Evolutionary conservation across 2,888 invertebrate genomes (phyloP).

Genomic region (Baccha elongata): DNA sequence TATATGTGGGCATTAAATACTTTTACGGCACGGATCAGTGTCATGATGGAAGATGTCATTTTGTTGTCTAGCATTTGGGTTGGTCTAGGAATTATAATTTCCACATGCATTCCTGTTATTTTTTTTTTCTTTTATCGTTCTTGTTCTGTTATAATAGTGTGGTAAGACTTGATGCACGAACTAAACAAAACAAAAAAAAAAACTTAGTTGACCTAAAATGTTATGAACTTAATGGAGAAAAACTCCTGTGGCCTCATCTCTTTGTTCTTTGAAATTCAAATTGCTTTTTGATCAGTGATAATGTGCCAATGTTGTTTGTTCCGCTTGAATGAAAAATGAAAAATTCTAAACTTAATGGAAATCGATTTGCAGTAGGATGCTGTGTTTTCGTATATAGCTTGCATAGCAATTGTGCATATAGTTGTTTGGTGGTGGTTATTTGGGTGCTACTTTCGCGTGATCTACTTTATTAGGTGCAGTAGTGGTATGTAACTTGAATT

Average conservation of each 20-base stretch:
- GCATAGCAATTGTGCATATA: too few species aligned
- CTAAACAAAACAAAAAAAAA: not conserved
- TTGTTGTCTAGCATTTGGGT: constrained; percentile 51
- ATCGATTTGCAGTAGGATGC: constrained; percentile 45
- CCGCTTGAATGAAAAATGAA: constrained; percentile 46
- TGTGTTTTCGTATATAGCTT: too few species aligned
- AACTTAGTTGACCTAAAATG: constrained; percentile 49
- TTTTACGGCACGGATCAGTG: constrained; percentile 60
- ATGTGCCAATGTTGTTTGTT: constrained; percentile 55
- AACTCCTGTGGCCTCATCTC: constrained; percentile 12
- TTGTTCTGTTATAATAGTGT: not conserved
- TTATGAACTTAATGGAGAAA: constrained; percentile 37
- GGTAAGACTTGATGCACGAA: not conserved
- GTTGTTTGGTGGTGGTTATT: not conserved
- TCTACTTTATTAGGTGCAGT: constrained; percentile 46
- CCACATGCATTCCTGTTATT: constrained; percentile 19
- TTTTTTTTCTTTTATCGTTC: not conserved
- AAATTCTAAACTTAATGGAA: constrained; percentile 64
- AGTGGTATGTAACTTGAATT: not conserved
- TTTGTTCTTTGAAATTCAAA: constrained; percentile 41
- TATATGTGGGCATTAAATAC: constrained; percentile 41
- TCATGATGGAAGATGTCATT: constrained; percentile 65
- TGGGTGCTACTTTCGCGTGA: constrained; percentile 48
- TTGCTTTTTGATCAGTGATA: constrained; percentile 50
- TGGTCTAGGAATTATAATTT: constrained; percentile 46